These are phyloP conservation scores for Aldabrachelys gigantea DNA, from an alignment of 2,113 vertebrate species.

Conservation along the genomic window DNA sequence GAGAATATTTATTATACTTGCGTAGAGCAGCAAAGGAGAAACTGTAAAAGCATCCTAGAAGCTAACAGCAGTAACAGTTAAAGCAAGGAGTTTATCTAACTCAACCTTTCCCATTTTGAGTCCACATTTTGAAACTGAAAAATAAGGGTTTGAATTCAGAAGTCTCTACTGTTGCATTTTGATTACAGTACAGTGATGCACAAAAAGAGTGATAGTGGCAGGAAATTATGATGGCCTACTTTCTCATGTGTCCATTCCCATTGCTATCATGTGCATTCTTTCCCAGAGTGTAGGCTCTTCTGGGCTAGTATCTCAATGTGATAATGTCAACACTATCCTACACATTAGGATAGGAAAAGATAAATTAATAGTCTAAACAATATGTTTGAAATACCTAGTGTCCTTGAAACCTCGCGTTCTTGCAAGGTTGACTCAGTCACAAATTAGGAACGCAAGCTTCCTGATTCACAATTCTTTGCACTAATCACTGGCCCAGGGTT, in stretches of 20 bases:
- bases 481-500: too few relatives aligned
- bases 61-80: too few relatives aligned
- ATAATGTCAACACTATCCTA: rapidly evolving
- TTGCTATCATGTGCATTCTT: background rate
- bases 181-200: too few relatives aligned
- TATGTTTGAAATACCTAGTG: background rate
- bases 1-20: too few relatives aligned
- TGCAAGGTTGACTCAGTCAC: background rate
- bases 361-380: rapidly evolving
- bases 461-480: too few relatives aligned
- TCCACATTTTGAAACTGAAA: too few relatives aligned
- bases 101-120: too few relatives aligned
- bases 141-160: too few relatives aligned
- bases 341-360: background rate
- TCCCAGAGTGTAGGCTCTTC: background rate
- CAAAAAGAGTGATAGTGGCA: background rate
- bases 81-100: too few relatives aligned
- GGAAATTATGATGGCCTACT: background rate
- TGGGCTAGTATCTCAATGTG: background rate
- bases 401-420: rapidly evolving
- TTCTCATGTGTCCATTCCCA: background rate
- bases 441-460: too few relatives aligned
- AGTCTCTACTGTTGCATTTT: background rate
- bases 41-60: too few relatives aligned
- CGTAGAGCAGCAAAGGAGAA: too few relatives aligned